A percentile compares a stretch with the other conserved stretches of the same genome.
Conservation (phyloP, 1,140 invertebrate species). For the Arctopsyche grandis region DNA sequence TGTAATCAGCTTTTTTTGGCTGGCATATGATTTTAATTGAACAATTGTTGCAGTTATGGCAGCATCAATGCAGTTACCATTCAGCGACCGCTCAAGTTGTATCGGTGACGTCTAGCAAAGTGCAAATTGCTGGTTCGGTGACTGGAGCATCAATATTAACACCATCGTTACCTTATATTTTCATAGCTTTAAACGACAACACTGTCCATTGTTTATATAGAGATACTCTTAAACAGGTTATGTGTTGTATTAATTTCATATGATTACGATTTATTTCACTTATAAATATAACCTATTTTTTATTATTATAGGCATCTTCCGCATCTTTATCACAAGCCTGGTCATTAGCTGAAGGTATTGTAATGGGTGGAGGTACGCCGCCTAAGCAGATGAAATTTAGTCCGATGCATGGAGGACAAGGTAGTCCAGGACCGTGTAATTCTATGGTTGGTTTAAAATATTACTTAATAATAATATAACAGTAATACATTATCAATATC, state of each 20-base stretch:
- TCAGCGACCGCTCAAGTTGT: conserved; percentile 47
- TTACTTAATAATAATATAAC: not conserved
- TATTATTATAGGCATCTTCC: conserved; percentile 41
- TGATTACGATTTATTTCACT: not conserved
- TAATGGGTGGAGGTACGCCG: conserved; percentile 57
- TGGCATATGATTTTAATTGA: too few species aligned
- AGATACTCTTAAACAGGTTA: conserved; percentile 78
- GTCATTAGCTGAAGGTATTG: conserved; percentile 51
- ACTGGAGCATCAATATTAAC: conserved; percentile 31
- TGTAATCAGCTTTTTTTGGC: too few species aligned
- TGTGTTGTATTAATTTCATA: not conserved
- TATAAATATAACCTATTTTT: not conserved
- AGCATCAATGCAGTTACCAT: conserved; percentile 73
- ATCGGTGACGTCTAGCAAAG: conserved; percentile 52
- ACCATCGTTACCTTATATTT: conserved; percentile 61
- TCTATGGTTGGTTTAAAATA: conserved; percentile 44
- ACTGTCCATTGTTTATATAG: conserved; percentile 79
- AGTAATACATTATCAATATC: not conserved
- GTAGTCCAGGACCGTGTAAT: conserved; percentile 48
- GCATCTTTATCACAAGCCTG: conserved; percentile 52
- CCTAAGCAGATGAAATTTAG: conserved; percentile 62
- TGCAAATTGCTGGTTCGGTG: conserved; percentile 45
- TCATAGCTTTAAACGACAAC: conserved; percentile 79
- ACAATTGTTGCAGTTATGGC: conserved; percentile 67
- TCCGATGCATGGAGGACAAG: conserved; percentile 50